Conservation (phyloP, 2,113 vertebrate genomes). For the Oreocharis arfaki region DNA sequence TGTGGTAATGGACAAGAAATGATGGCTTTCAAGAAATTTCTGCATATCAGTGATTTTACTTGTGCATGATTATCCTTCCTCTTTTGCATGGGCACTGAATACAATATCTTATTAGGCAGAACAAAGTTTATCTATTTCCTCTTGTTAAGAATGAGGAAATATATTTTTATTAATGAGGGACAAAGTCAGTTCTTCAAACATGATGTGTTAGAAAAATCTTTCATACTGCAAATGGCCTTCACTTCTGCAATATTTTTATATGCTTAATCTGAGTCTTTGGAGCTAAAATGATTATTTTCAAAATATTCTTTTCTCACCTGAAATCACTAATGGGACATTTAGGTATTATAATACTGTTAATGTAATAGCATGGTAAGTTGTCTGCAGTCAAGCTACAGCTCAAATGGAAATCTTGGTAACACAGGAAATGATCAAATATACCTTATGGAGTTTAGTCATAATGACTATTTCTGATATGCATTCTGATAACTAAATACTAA, state of each 20-base stretch:
- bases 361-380: not conserved
- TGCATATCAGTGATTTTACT: not conserved
- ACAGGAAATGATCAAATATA: constrained; percentile 7
- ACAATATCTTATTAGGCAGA: not conserved
- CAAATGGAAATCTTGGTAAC: not conserved
- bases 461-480: not conserved
- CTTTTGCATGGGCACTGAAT: not conserved
- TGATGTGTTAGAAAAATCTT: not conserved
- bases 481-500: constrained; percentile 22
- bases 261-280: not conserved
- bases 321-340: not conserved
- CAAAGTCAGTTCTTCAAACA: not conserved
- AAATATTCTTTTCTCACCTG: not conserved
- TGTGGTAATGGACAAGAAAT: not conserved
- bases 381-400: not conserved
- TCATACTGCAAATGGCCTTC: not conserved
- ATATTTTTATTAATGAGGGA: not conserved
- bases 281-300: not conserved
- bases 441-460: not conserved
- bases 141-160: not conserved
- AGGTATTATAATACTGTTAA: not conserved
- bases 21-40: not conserved
- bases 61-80: not conserved
- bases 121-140: not conserved
- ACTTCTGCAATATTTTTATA: not conserved